phyloP scores from a whole-genome alignment of 2,797 vertebrate species.

The Molothrus ater region DNA sequence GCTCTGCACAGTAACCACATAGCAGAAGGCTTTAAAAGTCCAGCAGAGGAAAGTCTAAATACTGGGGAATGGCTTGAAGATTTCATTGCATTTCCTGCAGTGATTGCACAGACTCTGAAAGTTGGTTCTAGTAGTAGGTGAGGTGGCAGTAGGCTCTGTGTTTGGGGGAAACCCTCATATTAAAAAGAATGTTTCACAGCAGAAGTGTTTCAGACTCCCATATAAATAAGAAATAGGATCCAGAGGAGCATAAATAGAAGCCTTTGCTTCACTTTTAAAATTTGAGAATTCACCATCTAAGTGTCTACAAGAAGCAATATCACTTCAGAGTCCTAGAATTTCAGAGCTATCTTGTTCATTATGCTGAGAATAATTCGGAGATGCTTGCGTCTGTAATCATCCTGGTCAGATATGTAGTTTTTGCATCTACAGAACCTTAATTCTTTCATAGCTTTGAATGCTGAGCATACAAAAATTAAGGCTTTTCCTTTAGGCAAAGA shows the following conservation, averaged over 20 bases:
- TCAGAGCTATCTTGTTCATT: no score
- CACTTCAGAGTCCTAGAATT: no score
- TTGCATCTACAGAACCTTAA: no score
- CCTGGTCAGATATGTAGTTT: no score
- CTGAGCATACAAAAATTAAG: no score
- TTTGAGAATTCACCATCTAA: no score
- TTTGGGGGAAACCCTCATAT: not conserved
- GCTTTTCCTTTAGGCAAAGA: no score
- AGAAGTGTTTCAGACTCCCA: not conserved
- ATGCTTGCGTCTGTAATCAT: no score
- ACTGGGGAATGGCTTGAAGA: not conserved
- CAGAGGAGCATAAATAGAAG: not conserved
- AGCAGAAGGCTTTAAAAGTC: not conserved
- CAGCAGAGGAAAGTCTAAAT: not conserved
- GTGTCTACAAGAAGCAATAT: no score
- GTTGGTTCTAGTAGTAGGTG: not conserved
- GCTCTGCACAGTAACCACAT: not conserved
- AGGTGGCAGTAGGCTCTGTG: not conserved
- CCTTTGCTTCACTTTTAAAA: no score
- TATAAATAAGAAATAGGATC: not conserved
- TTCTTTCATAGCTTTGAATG: no score
- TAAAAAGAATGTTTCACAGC: not conserved
- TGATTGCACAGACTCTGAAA: not conserved
- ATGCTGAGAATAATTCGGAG: no score
- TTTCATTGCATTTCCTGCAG: not conserved